Evolutionary conservation across 2,113 vertebrate genomes (phyloP).

Genomic region (Platysteira castanea): DNA sequence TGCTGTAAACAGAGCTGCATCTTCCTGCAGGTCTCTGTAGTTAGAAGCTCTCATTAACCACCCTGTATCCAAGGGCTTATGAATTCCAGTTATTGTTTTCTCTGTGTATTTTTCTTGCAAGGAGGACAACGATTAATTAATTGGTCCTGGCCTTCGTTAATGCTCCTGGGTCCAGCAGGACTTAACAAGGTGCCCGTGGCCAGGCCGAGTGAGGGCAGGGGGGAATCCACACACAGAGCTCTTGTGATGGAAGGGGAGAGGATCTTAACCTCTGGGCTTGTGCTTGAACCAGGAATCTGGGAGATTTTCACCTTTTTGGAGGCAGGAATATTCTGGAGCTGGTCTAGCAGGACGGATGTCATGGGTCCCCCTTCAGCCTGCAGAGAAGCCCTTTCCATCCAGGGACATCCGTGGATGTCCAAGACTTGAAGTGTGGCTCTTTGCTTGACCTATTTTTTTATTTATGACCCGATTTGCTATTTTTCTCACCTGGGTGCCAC

Average conservation of each 20-base stretch:
- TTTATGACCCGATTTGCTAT: neutral
- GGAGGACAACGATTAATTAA: neutral
- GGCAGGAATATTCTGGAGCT: neutral
- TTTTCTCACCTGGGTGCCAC: neutral
- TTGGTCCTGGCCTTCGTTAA: neutral
- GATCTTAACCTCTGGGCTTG: neutral
- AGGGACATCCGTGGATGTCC: accelerated
- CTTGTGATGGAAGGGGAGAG: neutral
- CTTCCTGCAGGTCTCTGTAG: neutral
- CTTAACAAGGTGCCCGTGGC: neutral
- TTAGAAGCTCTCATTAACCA: neutral
- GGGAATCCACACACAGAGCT: neutral
- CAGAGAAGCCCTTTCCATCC: neutral
- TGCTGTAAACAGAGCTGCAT: neutral
- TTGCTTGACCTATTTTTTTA: neutral
- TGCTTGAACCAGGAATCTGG: neutral
- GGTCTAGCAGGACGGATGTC: neutral
- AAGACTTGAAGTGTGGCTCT: neutral
- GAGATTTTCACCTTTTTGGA: neutral
- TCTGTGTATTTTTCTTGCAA: neutral
- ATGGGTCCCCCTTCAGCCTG: neutral
- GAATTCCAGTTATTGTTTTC: neutral
- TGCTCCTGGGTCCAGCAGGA: neutral
- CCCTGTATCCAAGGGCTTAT: neutral
- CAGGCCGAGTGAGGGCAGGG: neutral